Evolutionary conservation across 2,113 vertebrate genomes (phyloP).

Genomic region (Oryzias celebensis): DNA sequence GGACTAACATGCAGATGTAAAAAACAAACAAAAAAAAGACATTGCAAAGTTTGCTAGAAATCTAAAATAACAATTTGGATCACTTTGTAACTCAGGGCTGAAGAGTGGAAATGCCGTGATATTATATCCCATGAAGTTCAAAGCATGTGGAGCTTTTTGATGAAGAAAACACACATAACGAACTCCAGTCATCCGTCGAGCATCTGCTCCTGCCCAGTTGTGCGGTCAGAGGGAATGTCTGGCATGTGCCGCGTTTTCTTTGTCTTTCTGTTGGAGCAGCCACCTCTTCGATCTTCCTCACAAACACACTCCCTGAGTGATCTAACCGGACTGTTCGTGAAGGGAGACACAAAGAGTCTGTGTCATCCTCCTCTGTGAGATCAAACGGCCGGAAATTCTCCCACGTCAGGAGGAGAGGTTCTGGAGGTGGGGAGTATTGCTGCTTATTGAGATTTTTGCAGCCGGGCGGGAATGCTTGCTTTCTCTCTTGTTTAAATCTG

Average conservation of each 20-base stretch:
- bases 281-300: constrained; percentile 54
- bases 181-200: constrained; percentile 54
- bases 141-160: constrained; percentile 38
- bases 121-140: constrained; percentile 48
- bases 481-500: constrained; percentile 37
- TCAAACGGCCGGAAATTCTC: constrained; percentile 54
- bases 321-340: constrained; percentile 39
- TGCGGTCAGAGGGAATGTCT: constrained; percentile 67
- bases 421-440: constrained; percentile 6
- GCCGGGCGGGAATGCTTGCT: constrained; percentile 20
- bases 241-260: constrained; percentile 64
- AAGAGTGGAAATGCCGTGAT: constrained; percentile 10
- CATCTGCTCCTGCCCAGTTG: constrained; percentile 54
- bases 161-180: constrained; percentile 57
- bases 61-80: background rate
- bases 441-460: background rate
- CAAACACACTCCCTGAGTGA: constrained; percentile 38
- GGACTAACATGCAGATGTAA: background rate
- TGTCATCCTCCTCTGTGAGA: constrained; percentile 57
- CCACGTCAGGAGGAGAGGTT: constrained; percentile 16
- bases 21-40: background rate
- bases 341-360: constrained; percentile 54
- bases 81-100: constrained; percentile 2
- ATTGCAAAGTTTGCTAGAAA: background rate
- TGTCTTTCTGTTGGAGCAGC: constrained; percentile 53